phyloP scores from a whole-genome alignment of 2,888 invertebrate genomes.

The Ecliptopera silaceata region DNA sequence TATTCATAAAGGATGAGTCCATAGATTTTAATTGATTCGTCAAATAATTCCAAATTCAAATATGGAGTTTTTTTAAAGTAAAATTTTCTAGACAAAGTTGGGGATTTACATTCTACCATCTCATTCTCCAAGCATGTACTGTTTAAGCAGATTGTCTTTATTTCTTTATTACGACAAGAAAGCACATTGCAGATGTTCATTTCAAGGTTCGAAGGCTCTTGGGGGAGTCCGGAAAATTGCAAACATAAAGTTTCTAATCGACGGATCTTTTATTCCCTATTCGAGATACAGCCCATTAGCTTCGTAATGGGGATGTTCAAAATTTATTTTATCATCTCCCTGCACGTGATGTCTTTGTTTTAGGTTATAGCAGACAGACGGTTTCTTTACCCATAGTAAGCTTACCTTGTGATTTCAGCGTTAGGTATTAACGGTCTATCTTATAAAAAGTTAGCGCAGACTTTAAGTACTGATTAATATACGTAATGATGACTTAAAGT shows the following conservation, averaged over 20 bases:
- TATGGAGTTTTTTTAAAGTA: too few relatives aligned
- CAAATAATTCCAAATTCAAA: too few relatives aligned
- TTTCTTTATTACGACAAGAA: constrained; percentile 11
- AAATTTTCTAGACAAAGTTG: too few relatives aligned
- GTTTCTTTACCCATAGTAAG: constrained; percentile 53
- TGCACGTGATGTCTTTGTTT: constrained; percentile 80
- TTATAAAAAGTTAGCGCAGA: too few relatives aligned
- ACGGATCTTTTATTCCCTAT: constrained; percentile 81
- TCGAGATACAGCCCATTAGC: constrained; percentile 82
- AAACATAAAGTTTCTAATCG: constrained; percentile 83
- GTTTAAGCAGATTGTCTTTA: constrained; percentile 5
- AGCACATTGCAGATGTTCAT: constrained; percentile 44
- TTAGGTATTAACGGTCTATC: neutral
- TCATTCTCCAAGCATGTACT: neutral
- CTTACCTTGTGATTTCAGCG: constrained; percentile 33
- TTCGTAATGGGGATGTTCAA: constrained; percentile 78
- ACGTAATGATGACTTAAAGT: too few relatives aligned
- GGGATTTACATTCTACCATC: too few relatives aligned
- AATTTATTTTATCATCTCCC: constrained; percentile 82
- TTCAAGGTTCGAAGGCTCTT: constrained; percentile 52
- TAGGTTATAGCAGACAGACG: constrained; percentile 48
- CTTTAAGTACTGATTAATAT: too few relatives aligned
- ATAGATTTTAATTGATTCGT: too few relatives aligned
- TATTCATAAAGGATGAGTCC: too few relatives aligned
- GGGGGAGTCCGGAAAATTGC: constrained; percentile 73